These are phyloP conservation scores for Isaurus tuberculatus DNA, from an alignment of 92 coral and sea anemone genomes.

Conservation along the genomic window DNA sequence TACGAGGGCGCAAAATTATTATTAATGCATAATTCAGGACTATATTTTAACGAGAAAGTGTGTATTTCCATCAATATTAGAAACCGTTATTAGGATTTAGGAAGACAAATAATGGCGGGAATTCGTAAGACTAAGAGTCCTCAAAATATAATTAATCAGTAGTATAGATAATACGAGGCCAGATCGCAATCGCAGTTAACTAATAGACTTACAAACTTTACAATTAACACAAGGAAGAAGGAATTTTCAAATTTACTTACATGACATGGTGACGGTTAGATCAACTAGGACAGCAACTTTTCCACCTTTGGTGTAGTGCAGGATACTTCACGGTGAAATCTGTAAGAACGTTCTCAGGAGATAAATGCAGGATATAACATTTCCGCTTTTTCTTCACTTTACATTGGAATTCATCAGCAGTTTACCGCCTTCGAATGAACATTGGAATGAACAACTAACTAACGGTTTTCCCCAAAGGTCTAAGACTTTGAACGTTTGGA, in stretches of 20 bases:
- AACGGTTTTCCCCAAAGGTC: not conserved
- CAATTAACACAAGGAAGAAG: too few species aligned
- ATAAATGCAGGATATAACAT: not conserved
- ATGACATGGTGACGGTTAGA: constrained; percentile 23
- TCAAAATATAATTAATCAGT: not conserved
- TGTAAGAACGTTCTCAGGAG: not conserved
- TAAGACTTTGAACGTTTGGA: constrained; percentile 16
- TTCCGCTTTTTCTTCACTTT: constrained; percentile 13
- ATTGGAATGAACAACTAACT: not conserved
- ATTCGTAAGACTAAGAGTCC: not conserved
- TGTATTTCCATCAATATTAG: not conserved
- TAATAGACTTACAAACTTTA: not conserved
- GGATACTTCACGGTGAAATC: not conserved
- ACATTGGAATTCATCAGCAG: constrained; percentile 30
- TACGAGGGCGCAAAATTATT: too few species aligned
- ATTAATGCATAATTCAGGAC: not conserved
- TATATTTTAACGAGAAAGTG: not conserved
- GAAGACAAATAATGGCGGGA: not conserved
- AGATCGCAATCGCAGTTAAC: not conserved
- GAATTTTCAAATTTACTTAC: constrained; percentile 20
- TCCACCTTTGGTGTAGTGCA: not conserved
- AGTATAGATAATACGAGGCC: not conserved
- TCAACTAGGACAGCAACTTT: not conserved
- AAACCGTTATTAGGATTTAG: not conserved
- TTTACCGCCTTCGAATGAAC: constrained; percentile 30